phyloP scores from a whole-genome alignment of 92 coral and sea anemone genomes.

The Umimayanthus kanabou region DNA sequence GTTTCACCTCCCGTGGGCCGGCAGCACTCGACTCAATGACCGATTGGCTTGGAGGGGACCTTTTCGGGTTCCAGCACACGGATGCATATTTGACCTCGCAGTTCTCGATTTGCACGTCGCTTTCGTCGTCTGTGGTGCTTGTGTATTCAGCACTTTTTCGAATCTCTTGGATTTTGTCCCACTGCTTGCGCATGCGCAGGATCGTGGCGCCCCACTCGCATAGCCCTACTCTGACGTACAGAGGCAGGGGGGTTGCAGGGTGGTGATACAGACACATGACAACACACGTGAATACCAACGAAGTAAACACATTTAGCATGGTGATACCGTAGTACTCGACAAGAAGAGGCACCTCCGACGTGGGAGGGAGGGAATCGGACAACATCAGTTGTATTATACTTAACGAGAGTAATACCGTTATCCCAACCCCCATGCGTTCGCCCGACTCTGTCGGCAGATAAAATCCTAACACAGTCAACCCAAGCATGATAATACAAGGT shows the following conservation, averaged over 20 bases:
- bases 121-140: not conserved
- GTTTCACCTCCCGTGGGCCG: not conserved
- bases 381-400: slow-evolving; percentile 88
- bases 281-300: slow-evolving; percentile 76
- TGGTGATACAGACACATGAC: slow-evolving; percentile 74
- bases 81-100: slow-evolving; percentile 25
- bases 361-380: slow-evolving; percentile 87
- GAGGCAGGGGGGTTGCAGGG: slow-evolving; percentile 54
- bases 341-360: slow-evolving; percentile 83
- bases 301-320: slow-evolving; percentile 79
- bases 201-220: slow-evolving; percentile 77
- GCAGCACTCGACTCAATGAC: slow-evolving; percentile 31
- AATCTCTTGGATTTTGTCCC: slow-evolving; percentile 66
- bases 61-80: slow-evolving; percentile 32
- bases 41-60: slow-evolving; percentile 22
- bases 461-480: slow-evolving; percentile 75
- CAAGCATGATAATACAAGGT: slow-evolving; percentile 90
- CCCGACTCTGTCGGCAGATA: slow-evolving; percentile 85
- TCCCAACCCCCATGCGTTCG: slow-evolving; percentile 91
- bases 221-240: slow-evolving; percentile 51
- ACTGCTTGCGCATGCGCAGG: slow-evolving; percentile 64
- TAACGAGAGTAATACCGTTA: slow-evolving; percentile 79
- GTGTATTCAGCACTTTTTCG: slow-evolving; percentile 49
- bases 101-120: slow-evolving; percentile 19
- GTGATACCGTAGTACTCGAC: slow-evolving; percentile 86